phyloP scores from a whole-genome alignment of 2,797 vertebrate genomes.

The Anabacerthia variegaticeps region DNA sequence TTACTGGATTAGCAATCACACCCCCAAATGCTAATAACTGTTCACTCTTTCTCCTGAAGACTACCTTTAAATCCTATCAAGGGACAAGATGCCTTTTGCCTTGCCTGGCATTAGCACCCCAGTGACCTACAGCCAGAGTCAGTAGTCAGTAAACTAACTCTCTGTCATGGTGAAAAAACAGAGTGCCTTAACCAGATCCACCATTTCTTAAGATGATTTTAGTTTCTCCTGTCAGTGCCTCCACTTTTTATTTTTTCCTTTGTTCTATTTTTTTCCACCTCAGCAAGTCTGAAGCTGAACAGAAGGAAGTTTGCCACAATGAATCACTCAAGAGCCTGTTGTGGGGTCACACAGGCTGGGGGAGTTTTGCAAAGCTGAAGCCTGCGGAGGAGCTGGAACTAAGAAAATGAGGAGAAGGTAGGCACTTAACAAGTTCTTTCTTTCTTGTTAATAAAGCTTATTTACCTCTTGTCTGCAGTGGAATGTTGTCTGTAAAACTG shows the following conservation, averaged over 20 bases:
- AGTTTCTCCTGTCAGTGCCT: neutral
- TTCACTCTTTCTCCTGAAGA: conserved; percentile 46
- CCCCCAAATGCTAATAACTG: neutral
- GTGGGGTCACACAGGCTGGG: neutral
- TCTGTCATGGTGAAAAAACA: neutral
- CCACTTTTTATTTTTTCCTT: neutral
- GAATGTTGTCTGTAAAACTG: neutral
- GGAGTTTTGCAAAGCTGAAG: conserved; percentile 8
- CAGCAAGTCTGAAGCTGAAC: neutral
- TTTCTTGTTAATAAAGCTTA: neutral
- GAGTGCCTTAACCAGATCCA: neutral
- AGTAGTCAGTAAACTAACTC: neutral
- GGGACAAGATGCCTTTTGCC: conserved; percentile 43
- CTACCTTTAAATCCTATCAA: conserved; percentile 66
- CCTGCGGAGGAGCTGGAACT: neutral
- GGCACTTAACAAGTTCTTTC: neutral
- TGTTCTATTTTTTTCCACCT: neutral
- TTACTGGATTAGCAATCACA: conserved; percentile 40
- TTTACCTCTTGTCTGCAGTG: neutral
- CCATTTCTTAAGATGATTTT: neutral
- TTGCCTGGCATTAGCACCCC: conserved; percentile 39
- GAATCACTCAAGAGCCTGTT: neutral
- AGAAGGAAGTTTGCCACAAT: conserved; percentile 16
- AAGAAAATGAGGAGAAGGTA: conserved; percentile 36
- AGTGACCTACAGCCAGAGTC: conserved; percentile 17